phyloP scores from a whole-genome alignment of 2,797 vertebrate species.

The Micromesistius poutassou region DNA sequence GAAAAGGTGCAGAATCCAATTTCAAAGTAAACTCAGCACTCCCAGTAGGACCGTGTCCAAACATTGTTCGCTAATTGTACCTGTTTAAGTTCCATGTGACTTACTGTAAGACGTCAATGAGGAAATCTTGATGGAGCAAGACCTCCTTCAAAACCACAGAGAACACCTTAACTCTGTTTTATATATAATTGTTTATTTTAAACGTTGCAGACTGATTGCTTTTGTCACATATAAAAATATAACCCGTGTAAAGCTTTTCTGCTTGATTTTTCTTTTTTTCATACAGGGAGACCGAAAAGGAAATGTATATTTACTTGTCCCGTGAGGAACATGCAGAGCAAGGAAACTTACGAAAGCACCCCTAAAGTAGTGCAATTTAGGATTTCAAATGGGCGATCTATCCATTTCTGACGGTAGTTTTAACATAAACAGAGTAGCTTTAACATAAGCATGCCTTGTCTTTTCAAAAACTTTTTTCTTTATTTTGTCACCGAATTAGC shows the following conservation, averaged over 20 bases:
- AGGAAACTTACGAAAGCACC: constrained; percentile 66
- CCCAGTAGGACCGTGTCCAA: constrained; percentile 58
- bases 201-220: constrained; percentile 68
- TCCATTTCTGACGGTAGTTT: constrained; percentile 59
- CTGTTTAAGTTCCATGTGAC: constrained; percentile 72
- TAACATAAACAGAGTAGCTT: constrained; percentile 44
- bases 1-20: constrained; percentile 68
- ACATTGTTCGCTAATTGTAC: constrained; percentile 67
- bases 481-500: constrained; percentile 55
- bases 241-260: constrained; percentile 63
- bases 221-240: constrained; percentile 73
- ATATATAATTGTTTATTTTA: constrained; percentile 61
- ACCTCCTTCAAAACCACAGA: constrained; percentile 64
- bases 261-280: constrained; percentile 58
- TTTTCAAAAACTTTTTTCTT: constrained; percentile 27
- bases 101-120: constrained; percentile 58
- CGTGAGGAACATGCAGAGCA: constrained; percentile 55
- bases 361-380: constrained; percentile 65
- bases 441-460: constrained; percentile 27
- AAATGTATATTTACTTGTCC: constrained; percentile 58
- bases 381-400: constrained; percentile 67
- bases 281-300: constrained; percentile 50
- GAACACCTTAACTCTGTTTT: constrained; percentile 67
- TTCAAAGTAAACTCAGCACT: constrained; percentile 73
- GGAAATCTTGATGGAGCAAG: constrained; percentile 61